Conservation (phyloP, 1,140 invertebrate genomes). For the Steinernema feltiae region DNA sequence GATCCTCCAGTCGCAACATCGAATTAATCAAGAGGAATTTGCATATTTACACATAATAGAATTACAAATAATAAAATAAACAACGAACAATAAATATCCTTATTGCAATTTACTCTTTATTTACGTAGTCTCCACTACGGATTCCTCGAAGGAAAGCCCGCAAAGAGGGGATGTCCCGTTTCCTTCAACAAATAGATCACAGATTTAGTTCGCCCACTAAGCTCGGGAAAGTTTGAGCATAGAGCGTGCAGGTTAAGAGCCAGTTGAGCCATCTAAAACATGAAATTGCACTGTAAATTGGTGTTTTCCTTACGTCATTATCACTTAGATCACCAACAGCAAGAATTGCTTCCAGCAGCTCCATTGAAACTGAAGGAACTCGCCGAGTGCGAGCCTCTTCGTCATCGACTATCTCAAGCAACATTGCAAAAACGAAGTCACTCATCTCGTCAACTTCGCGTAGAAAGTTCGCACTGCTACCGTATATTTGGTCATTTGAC, state of each 20-base stretch:
- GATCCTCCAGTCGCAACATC: no score
- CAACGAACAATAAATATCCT: background rate
- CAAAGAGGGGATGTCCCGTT: conserved; percentile 6
- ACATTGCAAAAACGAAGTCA: conserved; percentile 66
- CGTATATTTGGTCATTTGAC: conserved; percentile 87
- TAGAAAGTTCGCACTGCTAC: conserved; percentile 77
- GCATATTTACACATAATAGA: no score
- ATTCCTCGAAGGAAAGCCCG: background rate
- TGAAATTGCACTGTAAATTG: background rate
- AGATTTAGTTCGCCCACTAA: background rate
- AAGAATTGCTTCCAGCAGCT: background rate
- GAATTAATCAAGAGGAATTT: no score
- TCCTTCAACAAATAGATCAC: background rate
- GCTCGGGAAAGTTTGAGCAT: background rate
- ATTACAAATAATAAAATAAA: no score
- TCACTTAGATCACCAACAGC: background rate
- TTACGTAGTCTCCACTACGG: background rate
- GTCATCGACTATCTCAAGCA: background rate
- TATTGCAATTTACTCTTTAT: background rate
- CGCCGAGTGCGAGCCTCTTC: background rate
- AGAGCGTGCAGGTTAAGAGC: background rate
- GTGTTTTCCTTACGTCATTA: background rate
- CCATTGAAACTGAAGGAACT: background rate
- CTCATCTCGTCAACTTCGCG: conserved; percentile 73
- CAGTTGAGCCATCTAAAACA: background rate